Evolutionary conservation across 2,888 invertebrate species (phyloP), one percentile per base, ranked within the genome.

Genomic region (Chrysotoxum bicinctum): DNA sequence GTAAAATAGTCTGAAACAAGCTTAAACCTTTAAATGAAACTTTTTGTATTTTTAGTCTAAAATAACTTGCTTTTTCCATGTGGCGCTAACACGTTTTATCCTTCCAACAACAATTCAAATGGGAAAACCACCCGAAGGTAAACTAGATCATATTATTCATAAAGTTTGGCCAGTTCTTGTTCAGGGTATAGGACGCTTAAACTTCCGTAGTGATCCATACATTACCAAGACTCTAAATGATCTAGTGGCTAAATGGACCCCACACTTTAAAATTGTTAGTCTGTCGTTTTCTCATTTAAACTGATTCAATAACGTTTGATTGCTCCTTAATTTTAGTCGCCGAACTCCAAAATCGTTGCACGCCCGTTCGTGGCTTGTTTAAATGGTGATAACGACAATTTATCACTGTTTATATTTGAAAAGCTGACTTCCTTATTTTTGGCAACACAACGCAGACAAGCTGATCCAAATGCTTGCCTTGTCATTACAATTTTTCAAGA

Each of bases 111-210:
- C 92, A 52, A 89, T 94, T 74, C 90, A 93, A 87, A 92, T 93
- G 75, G 93, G 93, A 0, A 92, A 92, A 77, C 87, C 89, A 0
- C 91, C 91, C 0, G 92, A 93, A 76, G 89, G 89, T 0, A 91
- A 91, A 70, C 88, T 93, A 7, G 88, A 93, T 1, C 92, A 91
- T 87, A 90, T 93, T 0, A 89, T 94, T 16, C 92, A 93, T 84
- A 92, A 92, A 88, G 92, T 93, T 14, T 93, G 93, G 91, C 93
- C 93, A 23, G 90, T 93, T 23, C 92, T 93, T 81, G 90, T 94
- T 45, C 92, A 92, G 86, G 94, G 93, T 0, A 91, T 94, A 21
- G 92, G 92, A 0, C 92, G 91, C 23, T 88, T 94, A 40, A 92
- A 93, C 86, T 91, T 91, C 68, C 91, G 89, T 75, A 89, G 90